Evolutionary conservation across 2,113 vertebrate genomes (phyloP).

Genomic region (Chaenogobius annularis): DNA sequence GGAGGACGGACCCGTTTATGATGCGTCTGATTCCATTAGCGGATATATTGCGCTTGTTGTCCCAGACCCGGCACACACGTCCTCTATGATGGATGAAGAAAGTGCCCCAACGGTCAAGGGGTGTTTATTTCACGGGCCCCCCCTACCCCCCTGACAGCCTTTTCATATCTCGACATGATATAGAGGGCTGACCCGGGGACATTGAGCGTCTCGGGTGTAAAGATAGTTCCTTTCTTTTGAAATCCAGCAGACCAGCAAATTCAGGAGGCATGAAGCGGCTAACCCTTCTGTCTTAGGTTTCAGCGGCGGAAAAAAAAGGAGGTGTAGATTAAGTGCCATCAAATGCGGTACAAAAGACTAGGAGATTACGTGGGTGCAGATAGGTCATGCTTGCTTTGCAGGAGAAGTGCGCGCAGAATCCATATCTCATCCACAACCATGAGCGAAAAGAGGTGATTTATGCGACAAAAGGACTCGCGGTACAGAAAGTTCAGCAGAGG

Average conservation of each 20-base stretch:
- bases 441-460: constrained; percentile 44
- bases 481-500: constrained; percentile 5
- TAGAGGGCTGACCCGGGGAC: constrained; percentile 58
- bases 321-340: constrained; percentile 62
- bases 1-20: constrained; percentile 28
- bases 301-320: constrained; percentile 43
- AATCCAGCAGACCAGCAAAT: constrained; percentile 72
- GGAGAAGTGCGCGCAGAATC: constrained; percentile 33
- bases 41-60: constrained; percentile 39
- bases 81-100: constrained; percentile 54
- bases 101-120: constrained; percentile 55
- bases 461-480: constrained; percentile 16
- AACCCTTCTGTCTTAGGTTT: constrained; percentile 69
- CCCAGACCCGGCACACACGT: background rate
- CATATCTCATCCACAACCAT: constrained; percentile 43
- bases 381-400: constrained; percentile 52
- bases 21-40: constrained; percentile 49
- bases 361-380: constrained; percentile 47
- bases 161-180: constrained; percentile 69
- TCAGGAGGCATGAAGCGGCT: constrained; percentile 56
- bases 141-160: constrained; percentile 52
- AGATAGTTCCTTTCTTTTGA: constrained; percentile 71
- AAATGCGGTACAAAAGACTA: constrained; percentile 51
- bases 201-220: constrained; percentile 45
- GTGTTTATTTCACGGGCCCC: constrained; percentile 68